These are phyloP conservation scores for Apodemia duryi DNA, from an alignment of 2,888 invertebrate species.

Conservation along the genomic window DNA sequence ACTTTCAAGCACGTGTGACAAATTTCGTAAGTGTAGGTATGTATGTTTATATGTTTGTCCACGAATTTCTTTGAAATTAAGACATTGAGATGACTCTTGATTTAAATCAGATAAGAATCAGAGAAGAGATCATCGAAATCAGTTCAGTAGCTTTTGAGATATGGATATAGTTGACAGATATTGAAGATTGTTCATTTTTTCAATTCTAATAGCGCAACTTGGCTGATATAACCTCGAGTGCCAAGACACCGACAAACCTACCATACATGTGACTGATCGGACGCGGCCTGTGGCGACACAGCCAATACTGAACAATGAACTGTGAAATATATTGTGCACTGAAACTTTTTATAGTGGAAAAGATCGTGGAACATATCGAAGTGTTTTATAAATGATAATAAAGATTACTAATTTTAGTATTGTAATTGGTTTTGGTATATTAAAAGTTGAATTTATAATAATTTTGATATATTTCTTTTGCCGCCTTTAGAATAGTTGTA, in stretches of 20 bases:
- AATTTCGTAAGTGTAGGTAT: no score
- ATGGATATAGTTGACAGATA: no score
- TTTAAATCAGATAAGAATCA: no score
- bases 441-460: constrained; percentile 6
- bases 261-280: constrained; percentile 69
- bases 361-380: not conserved
- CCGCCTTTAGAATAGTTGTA: no score
- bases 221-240: constrained; percentile 36
- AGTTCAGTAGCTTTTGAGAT: not conserved
- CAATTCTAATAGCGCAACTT: constrained; percentile 41
- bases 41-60: no score
- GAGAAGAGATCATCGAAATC: no score
- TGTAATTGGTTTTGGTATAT: constrained; percentile 7
- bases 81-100: no score
- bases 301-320: constrained; percentile 29
- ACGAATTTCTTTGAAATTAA: no score
- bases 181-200: not conserved
- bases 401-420: constrained; percentile 7
- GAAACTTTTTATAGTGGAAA: not conserved
- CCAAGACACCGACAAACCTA: constrained; percentile 56
- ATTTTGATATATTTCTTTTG: no score
- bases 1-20: no score
- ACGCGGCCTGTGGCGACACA: constrained; percentile 52
- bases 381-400: not conserved
- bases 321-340: not conserved